Base-by-base conservation (phyloP, 1,140 invertebrate genomes). In the Acromyrmex echinatior region DNA sequence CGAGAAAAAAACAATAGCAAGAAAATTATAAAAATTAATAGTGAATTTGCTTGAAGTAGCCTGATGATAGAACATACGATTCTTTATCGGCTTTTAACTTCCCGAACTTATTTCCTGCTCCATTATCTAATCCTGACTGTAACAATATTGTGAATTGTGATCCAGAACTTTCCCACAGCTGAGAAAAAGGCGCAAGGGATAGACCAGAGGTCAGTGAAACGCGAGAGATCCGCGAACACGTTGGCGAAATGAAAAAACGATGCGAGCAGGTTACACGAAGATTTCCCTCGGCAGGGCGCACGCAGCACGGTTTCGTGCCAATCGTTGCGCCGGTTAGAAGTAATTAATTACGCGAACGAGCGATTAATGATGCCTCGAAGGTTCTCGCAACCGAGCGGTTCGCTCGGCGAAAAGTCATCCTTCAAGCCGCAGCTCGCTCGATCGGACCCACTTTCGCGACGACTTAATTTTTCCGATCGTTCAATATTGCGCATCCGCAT, bases 381-480 rank as follows among this genome's bases (percentile, higher is more conserved):
- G 60, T 35, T 62, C 77, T 65, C 73, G 21, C 35, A 53, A 60
- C 18, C 65, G 49, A 62, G 81, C 74, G 70, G 68, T 71, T 21
- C 85, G 79, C 70, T 73, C 76, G 53, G 39, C n/a, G 84, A 88
- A 91, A 92, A 90, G 86, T 90, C 86, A 90, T 88, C 86, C 80
- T 70, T 77, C 68, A 45, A 80, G 31, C 84, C 80, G 56, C 35
- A 35, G 63, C 71, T 56, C 68, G 35, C 62, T 60, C 88, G 87
- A 88, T 88, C 84, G 87, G 84, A 87, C 87, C 93, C 89, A 93
- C 91, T 94, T 94, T 94, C 92, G 93, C 90, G 90, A 91, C 62
- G 25, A 73, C 53, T 51, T 53, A 76, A 90, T 92, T 45, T 94
- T 93, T 93, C 81, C 86, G 66, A 77, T 58, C 21, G 56, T 18